Percentiles rank a stretch among this genome's conserved stretches.
Evolutionary conservation across 2,113 vertebrate species (phyloP).

Genomic region (Oostethus manadensis): DNA sequence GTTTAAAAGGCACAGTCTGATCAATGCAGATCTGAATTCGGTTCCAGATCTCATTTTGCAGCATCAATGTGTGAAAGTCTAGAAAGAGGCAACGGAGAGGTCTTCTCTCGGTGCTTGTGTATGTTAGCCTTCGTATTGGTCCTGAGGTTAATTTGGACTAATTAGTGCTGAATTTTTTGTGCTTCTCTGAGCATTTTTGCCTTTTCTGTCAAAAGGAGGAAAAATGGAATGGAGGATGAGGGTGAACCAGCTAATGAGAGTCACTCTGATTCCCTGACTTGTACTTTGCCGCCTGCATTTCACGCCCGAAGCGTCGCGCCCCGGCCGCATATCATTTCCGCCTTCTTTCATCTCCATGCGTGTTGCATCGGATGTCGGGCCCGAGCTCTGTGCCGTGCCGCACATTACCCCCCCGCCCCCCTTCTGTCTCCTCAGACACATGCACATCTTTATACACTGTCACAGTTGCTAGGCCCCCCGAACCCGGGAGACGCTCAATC

Average conservation of each 20-base stretch:
- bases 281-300: slow-evolving; percentile 54
- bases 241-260: slow-evolving; percentile 53
- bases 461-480: slow-evolving; percentile 50
- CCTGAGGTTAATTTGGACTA: slow-evolving; percentile 67
- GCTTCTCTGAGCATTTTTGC: slow-evolving; percentile 56
- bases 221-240: slow-evolving; percentile 23
- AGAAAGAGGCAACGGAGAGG: slow-evolving; percentile 28
- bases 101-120: slow-evolving; percentile 21
- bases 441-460: slow-evolving; percentile 63
- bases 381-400: slow-evolving; percentile 45
- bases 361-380: slow-evolving; percentile 35
- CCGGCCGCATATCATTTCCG: slow-evolving; percentile 35
- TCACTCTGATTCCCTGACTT: slow-evolving; percentile 49
- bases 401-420: slow-evolving; percentile 44
- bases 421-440: slow-evolving; percentile 60
- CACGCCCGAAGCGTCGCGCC: slow-evolving; percentile 36
- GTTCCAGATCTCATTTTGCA: no score
- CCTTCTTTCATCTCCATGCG: slow-evolving; percentile 44
- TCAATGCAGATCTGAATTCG: no score
- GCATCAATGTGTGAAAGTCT: no score
- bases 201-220: slow-evolving; percentile 47
- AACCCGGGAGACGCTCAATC: slow-evolving; percentile 63
- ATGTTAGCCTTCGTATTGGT: slow-evolving; percentile 41
- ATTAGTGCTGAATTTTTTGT: slow-evolving; percentile 55
- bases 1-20: no score